These are phyloP conservation scores for Lasioglossum morio DNA, from an alignment of 2,888 invertebrate species.

Conservation along the genomic window DNA sequence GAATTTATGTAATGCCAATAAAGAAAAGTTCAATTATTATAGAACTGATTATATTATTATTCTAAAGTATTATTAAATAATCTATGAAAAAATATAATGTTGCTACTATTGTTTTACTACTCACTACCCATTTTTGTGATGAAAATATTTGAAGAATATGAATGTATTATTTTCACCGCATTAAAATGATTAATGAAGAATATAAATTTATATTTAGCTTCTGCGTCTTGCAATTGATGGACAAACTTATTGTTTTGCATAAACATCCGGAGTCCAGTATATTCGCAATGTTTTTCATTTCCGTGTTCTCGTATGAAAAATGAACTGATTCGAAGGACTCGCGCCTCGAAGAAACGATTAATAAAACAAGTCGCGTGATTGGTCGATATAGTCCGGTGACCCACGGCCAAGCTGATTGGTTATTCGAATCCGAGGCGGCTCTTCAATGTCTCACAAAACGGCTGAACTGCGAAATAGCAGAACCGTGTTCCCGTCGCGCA, in stretches of 20 bases:
- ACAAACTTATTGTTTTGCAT: too few relatives aligned
- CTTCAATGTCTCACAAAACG: slow-evolving; percentile 10
- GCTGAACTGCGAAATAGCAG: not conserved
- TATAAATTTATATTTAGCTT: too few relatives aligned
- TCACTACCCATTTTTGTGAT: not conserved
- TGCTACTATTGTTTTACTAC: not conserved
- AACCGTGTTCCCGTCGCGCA: not conserved
- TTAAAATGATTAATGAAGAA: too few relatives aligned
- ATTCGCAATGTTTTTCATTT: not conserved
- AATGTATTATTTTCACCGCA: too few relatives aligned
- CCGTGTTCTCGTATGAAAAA: not conserved
- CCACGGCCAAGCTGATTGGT: slow-evolving; percentile 27
- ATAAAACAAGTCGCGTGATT: slow-evolving; percentile 9
- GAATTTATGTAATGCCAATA: slow-evolving; percentile 9
- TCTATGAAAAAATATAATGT: not conserved
- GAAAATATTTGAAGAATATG: too few relatives aligned
- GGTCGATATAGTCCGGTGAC: slow-evolving; percentile 11
- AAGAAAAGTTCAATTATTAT: not conserved
- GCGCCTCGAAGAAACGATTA: too few relatives aligned
- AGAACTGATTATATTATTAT: slow-evolving; percentile 11
- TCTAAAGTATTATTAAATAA: slow-evolving; percentile 16
- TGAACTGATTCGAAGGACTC: not conserved
- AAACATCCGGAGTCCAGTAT: too few relatives aligned
- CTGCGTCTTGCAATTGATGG: too few relatives aligned
- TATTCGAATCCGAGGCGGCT: slow-evolving; percentile 21